Evolutionary conservation across 2,797 vertebrate genomes (phyloP), one percentile per base, ranked within the genome.

Genomic region (Euthynnus affinis): DNA sequence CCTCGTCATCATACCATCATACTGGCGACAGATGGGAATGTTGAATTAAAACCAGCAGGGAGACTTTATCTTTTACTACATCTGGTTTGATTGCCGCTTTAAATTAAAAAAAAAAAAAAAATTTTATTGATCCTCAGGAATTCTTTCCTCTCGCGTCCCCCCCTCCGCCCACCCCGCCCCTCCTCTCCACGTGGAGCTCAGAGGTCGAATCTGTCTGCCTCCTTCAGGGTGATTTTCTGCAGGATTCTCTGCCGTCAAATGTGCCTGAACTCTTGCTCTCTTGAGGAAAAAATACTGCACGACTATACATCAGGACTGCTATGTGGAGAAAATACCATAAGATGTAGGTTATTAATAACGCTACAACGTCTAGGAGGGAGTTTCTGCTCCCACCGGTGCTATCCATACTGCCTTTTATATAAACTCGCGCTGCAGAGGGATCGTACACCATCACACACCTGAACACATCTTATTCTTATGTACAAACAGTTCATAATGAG

Each of bases 31-130:
- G 66, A 65, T 25, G 22, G 66, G 60, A 75, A 49, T 40, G 40
- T 10, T 55, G 49, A 53, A 56, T 72, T 52, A 29, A 37, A 55
- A 73, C 29, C 72, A 70, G 53, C 65, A 74, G 44, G 34, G 5
- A 5, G 29, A 37, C 37, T 37, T 37, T 37, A 37, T 37, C 9
- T 37, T n/a, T n/a, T 37, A 37, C 9, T 37, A 37, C 37, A 37
- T 32, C 29, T 32, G 29, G 10, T 37, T 37, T 37, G 37, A 37
- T 37, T 37, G 37, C 9, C 10, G 10, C 37, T 37, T 37, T 37
- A 37, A 37, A 37, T 10, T 37, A 9, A 9, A 37, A 37, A 37
- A 37, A 9, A 37, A 37, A 9, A 37, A 37, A 37, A 10, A 0
- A 12, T 37, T 37, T 37, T 10, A 37, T 37, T 37, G 37, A 37